These are phyloP conservation scores for Gymnothorax javanicus DNA, from an alignment of 2,797 vertebrate genomes.

Conservation along the genomic window DNA sequence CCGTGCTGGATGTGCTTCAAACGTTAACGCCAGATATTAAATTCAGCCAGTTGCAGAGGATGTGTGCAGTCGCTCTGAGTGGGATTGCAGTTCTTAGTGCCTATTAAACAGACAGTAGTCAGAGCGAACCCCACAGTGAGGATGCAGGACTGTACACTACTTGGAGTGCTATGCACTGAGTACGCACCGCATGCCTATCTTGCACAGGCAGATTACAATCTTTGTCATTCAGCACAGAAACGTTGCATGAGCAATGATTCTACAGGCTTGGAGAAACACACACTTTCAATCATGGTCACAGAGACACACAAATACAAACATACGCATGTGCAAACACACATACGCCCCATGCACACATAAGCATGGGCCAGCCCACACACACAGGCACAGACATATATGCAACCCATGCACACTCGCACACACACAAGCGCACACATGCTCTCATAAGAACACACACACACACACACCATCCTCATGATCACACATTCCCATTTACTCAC, in stretches of 20 bases:
- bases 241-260: not conserved
- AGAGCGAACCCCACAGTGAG: not conserved
- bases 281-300: not conserved
- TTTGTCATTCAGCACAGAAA: not conserved
- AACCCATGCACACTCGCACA: not conserved
- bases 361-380: too few relatives aligned
- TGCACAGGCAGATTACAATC: not conserved
- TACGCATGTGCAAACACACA: too few relatives aligned
- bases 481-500: too few relatives aligned
- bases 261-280: not conserved
- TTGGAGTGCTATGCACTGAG: not conserved
- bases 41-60: conserved; percentile 3
- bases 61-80: not conserved
- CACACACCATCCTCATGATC: too few relatives aligned
- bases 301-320: too few relatives aligned
- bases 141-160: not conserved
- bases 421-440: too few relatives aligned
- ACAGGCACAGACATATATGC: not conserved
- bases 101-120: not conserved
- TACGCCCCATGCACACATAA: too few relatives aligned
- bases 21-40: not conserved
- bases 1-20: not conserved
- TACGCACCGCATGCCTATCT: not conserved
- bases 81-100: not conserved
- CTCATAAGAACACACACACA: too few relatives aligned